Base-by-base conservation (phyloP, 2,888 invertebrate genomes). In the Elgonia sp. region DNA sequence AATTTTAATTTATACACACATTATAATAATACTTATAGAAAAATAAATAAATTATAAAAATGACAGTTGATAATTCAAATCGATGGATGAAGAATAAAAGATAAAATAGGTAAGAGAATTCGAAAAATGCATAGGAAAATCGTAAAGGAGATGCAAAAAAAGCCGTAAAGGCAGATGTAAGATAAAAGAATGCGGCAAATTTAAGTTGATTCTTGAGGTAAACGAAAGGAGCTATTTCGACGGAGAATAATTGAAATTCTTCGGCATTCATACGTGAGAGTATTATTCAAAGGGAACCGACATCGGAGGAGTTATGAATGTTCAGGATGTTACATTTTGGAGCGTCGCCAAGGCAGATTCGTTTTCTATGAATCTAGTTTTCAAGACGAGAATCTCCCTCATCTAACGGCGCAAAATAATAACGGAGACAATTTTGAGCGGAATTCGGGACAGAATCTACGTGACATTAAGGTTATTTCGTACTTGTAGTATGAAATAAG, bases 281-380 rank as follows among this genome's bases (percentile, higher is more conserved):
- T 88, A 84, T 84, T 88, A 84, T 82, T 85, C 88, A 84, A 88
- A 87, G 84, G 65, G 50, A 67, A 60, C 81, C 75, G 83, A 79
- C 83, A 79, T 80, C 62, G 69, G 16, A 37, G 53, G 69, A 80
- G 79, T 83, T 87, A 83, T 80, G 83, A 87, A 79, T 83, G 83
- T 69, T 87, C 83, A 72, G 83, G 87, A 87, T 83, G 87, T 87
- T 83, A 80, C 79, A 83, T 79, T 87, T 83, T 87, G 87, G 87
- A 87, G 62, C 57, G 42, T 79, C 67, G 87, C 87, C 87, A 87
- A 83, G 67, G 83, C 79, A 87, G 83, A 87, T 87, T 87, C 87
- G 83, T 87, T 79, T 87, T 79, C 87, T 79, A 83, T 83, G 83
- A 87, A 80, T 87, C 83, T 79, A 77, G 79, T 79, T 86, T 82